Conservation (phyloP, 2,888 invertebrate species). For the Phaonia tiefii region DNA sequence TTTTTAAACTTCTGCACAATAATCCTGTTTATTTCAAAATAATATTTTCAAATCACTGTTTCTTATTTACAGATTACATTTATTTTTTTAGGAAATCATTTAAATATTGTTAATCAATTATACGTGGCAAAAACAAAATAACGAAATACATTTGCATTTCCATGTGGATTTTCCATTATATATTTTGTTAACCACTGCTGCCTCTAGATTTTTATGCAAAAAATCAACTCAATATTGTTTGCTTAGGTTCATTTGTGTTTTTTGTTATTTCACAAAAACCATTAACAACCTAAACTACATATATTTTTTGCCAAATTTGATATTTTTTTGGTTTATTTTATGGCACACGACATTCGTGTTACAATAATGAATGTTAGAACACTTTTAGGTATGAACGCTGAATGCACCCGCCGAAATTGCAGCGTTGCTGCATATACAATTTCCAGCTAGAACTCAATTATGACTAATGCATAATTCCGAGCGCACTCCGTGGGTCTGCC, state of each 20-base stretch:
- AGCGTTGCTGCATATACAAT: no score
- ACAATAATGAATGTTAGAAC: slow-evolving; percentile 41
- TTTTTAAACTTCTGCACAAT: no score
- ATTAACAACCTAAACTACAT: slow-evolving; percentile 4
- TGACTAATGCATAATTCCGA: slow-evolving; percentile 19
- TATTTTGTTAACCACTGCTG: not conserved
- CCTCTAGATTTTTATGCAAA: slow-evolving; percentile 5
- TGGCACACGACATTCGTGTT: slow-evolving; percentile 58
- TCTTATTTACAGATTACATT: not conserved
- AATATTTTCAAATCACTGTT: not conserved
- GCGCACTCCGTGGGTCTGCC: not conserved
- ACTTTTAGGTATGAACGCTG: slow-evolving; percentile 15
- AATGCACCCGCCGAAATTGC: not conserved
- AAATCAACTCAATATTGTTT: slow-evolving; percentile 30
- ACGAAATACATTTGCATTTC: slow-evolving; percentile 40
- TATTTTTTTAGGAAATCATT: slow-evolving; percentile 47
- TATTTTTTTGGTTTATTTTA: slow-evolving; percentile 40
- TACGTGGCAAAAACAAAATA: not conserved
- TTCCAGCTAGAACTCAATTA: slow-evolving; percentile 34
- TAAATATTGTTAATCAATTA: slow-evolving; percentile 17
- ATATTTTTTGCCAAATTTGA: slow-evolving; percentile 9
- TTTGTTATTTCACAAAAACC: slow-evolving; percentile 1
- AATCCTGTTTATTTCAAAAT: no score
- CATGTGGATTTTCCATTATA: slow-evolving; percentile 35
- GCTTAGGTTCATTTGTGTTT: slow-evolving; percentile 1